Evolutionary conservation across 2,888 invertebrate species (phyloP).

Genomic region (Mythimna pallens): DNA sequence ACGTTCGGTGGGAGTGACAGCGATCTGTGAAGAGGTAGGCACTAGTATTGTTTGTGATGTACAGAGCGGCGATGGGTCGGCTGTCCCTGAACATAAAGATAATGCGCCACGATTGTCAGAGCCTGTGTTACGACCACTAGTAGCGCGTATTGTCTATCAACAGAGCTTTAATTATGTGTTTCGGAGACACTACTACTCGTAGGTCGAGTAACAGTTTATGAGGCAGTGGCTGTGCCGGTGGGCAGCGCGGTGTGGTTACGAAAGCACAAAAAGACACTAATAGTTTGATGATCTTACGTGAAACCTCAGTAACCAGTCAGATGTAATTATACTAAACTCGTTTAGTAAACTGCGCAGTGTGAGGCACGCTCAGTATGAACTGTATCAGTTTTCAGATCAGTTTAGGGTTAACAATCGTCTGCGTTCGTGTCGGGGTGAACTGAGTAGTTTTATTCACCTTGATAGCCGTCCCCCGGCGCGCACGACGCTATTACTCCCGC

Average conservation of each 20-base stretch:
- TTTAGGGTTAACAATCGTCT: not conserved
- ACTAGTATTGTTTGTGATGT: conserved; percentile 12
- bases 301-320: not conserved
- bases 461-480: not conserved
- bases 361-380: not conserved
- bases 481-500: not conserved
- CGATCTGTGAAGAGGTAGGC: not conserved
- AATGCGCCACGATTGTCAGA: conserved; percentile 3
- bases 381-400: not conserved
- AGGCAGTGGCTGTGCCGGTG: not conserved
- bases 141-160: not conserved
- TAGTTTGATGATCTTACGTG: not conserved
- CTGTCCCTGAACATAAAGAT: conserved; percentile 32
- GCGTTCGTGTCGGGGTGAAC: not conserved
- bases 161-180: not conserved
- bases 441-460: conserved; percentile 1
- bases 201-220: not conserved
- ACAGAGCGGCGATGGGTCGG: conserved; percentile 8
- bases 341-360: not conserved
- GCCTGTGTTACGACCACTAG: not conserved
- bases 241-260: not conserved
- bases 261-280: not conserved
- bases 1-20: not conserved
- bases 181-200: not conserved
- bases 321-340: no score